Evolutionary conservation across 1,140 invertebrate genomes (phyloP).

Genomic region (Magallana ariakensis): DNA sequence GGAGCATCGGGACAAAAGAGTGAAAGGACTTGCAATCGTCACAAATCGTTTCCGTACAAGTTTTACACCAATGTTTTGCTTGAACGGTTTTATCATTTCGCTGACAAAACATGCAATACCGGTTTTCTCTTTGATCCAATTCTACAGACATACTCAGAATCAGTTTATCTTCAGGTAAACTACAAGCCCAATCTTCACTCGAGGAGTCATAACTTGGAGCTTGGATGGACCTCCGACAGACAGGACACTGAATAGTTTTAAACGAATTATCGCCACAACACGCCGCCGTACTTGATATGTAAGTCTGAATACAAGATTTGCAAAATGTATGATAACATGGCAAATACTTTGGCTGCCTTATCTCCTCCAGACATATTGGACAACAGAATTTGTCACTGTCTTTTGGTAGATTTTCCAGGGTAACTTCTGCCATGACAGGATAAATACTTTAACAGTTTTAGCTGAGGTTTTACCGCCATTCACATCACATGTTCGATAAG

Average conservation of each 20-base stretch:
- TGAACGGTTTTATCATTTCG: background rate
- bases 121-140: background rate
- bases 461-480: no score
- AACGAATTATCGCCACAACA: background rate
- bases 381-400: slow-evolving; percentile 35
- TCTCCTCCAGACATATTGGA: slow-evolving; percentile 51
- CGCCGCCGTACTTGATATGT: background rate
- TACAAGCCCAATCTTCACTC: background rate
- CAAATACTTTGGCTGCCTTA: slow-evolving; percentile 45
- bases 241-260: slow-evolving; percentile 29
- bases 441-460: no score
- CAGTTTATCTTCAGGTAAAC: slow-evolving; percentile 21
- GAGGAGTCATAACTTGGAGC: background rate
- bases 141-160: background rate
- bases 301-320: slow-evolving; percentile 46
- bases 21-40: slow-evolving; percentile 18
- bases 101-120: background rate
- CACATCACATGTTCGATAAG: no score
- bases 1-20: background rate
- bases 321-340: slow-evolving; percentile 55
- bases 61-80: slow-evolving; percentile 23
- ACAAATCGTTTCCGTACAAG: background rate
- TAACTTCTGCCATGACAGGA: no score
- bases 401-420: no score
- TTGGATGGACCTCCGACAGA: background rate